Evolutionary conservation across 2,797 vertebrate species (phyloP).

Genomic region (Scolopax bukidnonensis): DNA sequence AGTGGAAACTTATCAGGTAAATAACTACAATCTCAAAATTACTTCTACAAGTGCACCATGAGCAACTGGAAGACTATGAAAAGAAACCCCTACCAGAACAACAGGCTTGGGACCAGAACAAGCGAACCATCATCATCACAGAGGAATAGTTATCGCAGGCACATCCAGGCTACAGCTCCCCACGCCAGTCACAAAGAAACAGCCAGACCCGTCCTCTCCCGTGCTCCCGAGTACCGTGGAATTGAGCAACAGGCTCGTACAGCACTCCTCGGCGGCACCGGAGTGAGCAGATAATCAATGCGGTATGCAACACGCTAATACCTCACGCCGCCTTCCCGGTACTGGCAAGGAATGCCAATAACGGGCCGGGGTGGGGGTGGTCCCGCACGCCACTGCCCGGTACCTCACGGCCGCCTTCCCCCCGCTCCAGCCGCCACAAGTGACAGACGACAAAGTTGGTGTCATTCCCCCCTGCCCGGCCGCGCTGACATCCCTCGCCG

Average conservation of each 20-base stretch:
- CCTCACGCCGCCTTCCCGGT: not conserved
- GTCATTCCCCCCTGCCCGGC: not conserved
- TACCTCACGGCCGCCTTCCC: not conserved
- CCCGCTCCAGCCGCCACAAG: not conserved
- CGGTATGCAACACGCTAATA: not conserved
- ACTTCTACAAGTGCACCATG: not conserved
- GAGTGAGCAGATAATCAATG: not conserved
- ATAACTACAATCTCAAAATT: not conserved
- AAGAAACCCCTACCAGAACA: not conserved
- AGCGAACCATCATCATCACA: rapidly evolving
- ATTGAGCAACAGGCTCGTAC: not conserved
- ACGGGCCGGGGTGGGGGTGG: not conserved
- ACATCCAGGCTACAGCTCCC: not conserved
- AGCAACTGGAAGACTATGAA: not conserved
- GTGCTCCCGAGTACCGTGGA: not conserved
- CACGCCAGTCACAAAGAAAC: not conserved
- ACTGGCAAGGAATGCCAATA: not conserved
- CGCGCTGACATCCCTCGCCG: not conserved
- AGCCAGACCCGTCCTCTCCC: not conserved
- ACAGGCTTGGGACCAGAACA: not conserved
- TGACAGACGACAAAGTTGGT: not conserved
- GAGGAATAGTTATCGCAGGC: not conserved
- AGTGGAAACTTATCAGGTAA: not conserved
- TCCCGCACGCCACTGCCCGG: not conserved
- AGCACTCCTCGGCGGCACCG: not conserved